Evolutionary conservation across 2,113 vertebrate species (phyloP).

Genomic region (Myxocyprinus asiaticus): DNA sequence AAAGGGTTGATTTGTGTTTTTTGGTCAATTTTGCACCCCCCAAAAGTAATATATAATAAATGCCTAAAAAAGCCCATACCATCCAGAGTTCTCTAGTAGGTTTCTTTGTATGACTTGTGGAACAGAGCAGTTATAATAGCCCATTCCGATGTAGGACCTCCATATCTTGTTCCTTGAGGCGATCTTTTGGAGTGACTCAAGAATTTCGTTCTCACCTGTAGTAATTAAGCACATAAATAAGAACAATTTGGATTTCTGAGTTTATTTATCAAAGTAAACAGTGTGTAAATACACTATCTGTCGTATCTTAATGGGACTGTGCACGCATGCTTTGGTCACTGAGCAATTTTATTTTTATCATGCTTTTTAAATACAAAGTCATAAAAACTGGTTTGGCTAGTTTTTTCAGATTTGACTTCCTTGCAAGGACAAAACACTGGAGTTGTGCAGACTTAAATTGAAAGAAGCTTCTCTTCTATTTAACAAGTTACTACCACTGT

Average conservation of each 20-base stretch:
- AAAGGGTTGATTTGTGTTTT: too few species aligned
- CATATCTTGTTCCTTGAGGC: slow-evolving; percentile 91
- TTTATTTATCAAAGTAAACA: not conserved
- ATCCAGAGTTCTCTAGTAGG: slow-evolving; percentile 95
- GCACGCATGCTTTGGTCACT: too few species aligned
- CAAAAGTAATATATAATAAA: too few species aligned
- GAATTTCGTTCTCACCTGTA: slow-evolving; percentile 94
- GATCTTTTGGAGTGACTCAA: slow-evolving; percentile 84
- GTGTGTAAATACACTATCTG: not conserved
- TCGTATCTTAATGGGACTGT: not conserved
- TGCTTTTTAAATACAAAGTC: not conserved
- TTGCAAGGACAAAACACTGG: not conserved
- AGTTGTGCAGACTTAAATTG: slow-evolving; percentile 1
- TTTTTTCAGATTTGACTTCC: not conserved
- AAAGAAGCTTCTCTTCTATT: slow-evolving; percentile 7
- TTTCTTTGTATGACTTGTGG: slow-evolving; percentile 90
- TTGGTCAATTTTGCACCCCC: too few species aligned
- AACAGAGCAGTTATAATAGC: slow-evolving; percentile 94
- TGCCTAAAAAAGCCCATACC: not conserved
- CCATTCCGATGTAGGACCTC: slow-evolving; percentile 98
- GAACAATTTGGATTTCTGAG: not conserved
- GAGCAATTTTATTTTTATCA: too few species aligned
- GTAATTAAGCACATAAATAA: slow-evolving; percentile 27
- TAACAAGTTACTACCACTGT: slow-evolving; percentile 3
- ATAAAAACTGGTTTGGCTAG: slow-evolving; percentile 5